These are phyloP conservation scores for Pelvicachromis taeniatus DNA, from an alignment of 2,113 vertebrate genomes.

Conservation along the genomic window DNA sequence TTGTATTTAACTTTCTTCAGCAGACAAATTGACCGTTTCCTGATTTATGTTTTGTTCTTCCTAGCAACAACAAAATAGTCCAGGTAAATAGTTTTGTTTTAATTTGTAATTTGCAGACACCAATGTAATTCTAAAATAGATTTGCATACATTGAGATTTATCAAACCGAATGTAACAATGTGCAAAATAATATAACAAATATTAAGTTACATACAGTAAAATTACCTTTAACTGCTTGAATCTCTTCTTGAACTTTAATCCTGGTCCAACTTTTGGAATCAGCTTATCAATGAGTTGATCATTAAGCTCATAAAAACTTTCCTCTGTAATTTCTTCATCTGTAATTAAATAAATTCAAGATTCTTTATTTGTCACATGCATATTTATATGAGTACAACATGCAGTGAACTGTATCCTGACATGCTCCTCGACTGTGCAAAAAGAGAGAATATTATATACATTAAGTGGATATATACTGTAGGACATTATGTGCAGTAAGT, in stretches of 20 bases:
- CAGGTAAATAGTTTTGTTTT: background rate
- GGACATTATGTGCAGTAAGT: no score
- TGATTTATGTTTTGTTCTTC: background rate
- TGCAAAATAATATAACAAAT: background rate
- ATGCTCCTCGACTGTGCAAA: no score
- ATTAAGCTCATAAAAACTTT: background rate
- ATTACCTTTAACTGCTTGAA: constrained; percentile 17
- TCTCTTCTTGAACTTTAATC: background rate
- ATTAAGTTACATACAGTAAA: background rate
- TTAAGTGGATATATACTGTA: no score
- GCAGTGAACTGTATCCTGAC: no score
- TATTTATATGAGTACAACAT: no score
- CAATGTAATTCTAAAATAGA: background rate
- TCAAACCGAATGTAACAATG: background rate
- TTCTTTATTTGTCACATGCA: no score
- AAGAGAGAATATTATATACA: no score
- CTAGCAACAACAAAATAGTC: background rate
- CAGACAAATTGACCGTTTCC: background rate
- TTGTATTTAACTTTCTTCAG: background rate
- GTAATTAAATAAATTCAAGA: background rate
- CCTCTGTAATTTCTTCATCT: background rate
- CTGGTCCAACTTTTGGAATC: background rate
- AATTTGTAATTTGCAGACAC: background rate
- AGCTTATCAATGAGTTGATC: background rate
- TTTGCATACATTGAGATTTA: background rate